phyloP scores from a whole-genome alignment of 2,888 invertebrate genomes.

The Petrolisthes manimaculis region DNA sequence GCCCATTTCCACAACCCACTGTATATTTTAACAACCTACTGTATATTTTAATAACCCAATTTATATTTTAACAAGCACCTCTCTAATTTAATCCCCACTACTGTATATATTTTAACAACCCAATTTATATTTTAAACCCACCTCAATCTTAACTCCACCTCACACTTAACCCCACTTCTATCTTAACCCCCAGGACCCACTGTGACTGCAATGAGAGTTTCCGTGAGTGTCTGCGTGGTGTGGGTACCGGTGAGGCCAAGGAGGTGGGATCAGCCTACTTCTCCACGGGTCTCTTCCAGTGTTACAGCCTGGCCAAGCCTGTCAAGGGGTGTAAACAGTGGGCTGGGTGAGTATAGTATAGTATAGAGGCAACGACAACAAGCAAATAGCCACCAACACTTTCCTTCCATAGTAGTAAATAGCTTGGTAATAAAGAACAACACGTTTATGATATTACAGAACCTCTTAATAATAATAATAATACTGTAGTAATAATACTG shows the following conservation, averaged over 20 bases:
- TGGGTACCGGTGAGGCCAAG: slow-evolving; percentile 56
- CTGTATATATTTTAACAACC: neutral
- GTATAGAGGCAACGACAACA: too few relatives aligned
- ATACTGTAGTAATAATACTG: too few relatives aligned
- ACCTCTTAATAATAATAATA: too few relatives aligned
- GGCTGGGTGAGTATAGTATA: slow-evolving; percentile 63
- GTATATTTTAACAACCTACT: too few relatives aligned
- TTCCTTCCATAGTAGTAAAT: too few relatives aligned
- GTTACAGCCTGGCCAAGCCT: slow-evolving; percentile 61
- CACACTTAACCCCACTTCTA: neutral
- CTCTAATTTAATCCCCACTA: too few relatives aligned
- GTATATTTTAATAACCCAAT: neutral
- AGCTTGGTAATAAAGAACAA: too few relatives aligned
- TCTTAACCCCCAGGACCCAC: slow-evolving; percentile 75
- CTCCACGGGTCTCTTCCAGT: slow-evolving; percentile 65
- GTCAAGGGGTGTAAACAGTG: slow-evolving; percentile 59
- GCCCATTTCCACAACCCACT: too few relatives aligned
- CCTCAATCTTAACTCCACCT: neutral
- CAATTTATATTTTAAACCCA: neutral
- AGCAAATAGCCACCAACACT: too few relatives aligned
- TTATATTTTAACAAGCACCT: neutral
- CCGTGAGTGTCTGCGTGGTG: slow-evolving; percentile 77
- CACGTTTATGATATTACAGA: too few relatives aligned
- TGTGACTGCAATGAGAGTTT: slow-evolving; percentile 83
- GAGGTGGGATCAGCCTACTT: slow-evolving; percentile 64